Base-by-base conservation (phyloP, 2,888 invertebrate species). In the Chymomyza caudatula region DNA sequence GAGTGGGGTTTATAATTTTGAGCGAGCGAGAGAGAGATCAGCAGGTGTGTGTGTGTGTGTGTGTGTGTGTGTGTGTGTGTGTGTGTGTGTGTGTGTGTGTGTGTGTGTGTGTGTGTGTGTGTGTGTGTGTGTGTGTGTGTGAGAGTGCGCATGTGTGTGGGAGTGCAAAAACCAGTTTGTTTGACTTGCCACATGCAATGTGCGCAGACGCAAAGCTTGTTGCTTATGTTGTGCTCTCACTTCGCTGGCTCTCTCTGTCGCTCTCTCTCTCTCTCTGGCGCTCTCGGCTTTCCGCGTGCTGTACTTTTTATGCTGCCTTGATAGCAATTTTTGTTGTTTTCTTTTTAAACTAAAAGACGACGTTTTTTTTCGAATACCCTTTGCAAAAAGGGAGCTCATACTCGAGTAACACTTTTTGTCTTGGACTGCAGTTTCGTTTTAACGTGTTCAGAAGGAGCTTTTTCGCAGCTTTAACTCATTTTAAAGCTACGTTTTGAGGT, bases 141-240 rank as follows among this genome's bases (percentile, higher is more conserved):
- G 4, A 51, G 29, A 44, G 53, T 69, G 47, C 19, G 47, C 47
- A 67, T 68, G 23, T 70, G 76, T 73, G 79, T 85, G 79, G 83
- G 83, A 74, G 85, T 82, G 63, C 43, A 66, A 66, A 63, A 80
- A 80, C 80, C 77, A 67, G 80, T 79, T 80, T 85, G 83, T 77
- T 79, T 83, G 83, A 67, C 76, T 63, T 61, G 58, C 56, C n/a
- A 13, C 13, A 47, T 47, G 17, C 6, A 6, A 37, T n/a, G n/a
- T n/a, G 47, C 47, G 19, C 19, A 19, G 47, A 17, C 15, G 47
- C 47, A 47, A 47, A 15, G 19, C 15, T 73, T 70, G 67, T 67
- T 67, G 67, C 65, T 66, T 76, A 70, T 61, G 63, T 60, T 29
- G 20, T 17, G 51, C 62, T 60, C 15, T 52, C 43, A 11, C 37